These are phyloP conservation scores for Dermatemys mawii DNA, from an alignment of 2,113 vertebrate species.

Conservation along the genomic window DNA sequence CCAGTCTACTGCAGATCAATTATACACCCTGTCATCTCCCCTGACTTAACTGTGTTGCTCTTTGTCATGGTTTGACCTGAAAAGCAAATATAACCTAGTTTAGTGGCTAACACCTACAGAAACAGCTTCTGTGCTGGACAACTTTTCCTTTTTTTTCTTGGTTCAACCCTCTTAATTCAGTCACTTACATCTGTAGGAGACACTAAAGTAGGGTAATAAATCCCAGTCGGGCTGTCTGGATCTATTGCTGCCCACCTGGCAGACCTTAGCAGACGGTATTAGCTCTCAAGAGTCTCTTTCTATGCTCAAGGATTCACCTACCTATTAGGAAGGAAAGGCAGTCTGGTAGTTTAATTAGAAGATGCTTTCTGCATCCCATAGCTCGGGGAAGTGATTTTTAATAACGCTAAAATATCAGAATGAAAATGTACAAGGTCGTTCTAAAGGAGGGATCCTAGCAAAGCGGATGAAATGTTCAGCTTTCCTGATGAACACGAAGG, in stretches of 20 bases:
- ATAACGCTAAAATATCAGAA: background rate
- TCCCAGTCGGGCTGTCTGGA: background rate
- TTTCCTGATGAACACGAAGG: background rate
- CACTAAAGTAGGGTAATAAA: background rate
- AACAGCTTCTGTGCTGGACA: background rate
- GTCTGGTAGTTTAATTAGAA: background rate
- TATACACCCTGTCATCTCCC: background rate
- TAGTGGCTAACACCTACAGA: background rate
- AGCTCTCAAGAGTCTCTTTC: background rate
- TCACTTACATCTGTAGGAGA: background rate
- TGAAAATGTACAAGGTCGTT: background rate
- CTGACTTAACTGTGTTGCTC: background rate
- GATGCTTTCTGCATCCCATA: background rate
- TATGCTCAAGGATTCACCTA: background rate
- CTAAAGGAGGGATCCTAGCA: background rate
- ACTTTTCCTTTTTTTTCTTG: background rate
- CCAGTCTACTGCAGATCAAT: background rate
- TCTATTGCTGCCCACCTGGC: background rate
- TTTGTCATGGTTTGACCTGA: background rate
- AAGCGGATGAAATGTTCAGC: background rate
- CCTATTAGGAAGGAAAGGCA: background rate
- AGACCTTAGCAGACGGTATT: background rate
- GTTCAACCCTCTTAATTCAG: background rate
- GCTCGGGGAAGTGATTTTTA: background rate
- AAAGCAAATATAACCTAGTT: background rate